Evolutionary conservation across 1,140 invertebrate species (phyloP).

Genomic region (Eufriesea mexicana): DNA sequence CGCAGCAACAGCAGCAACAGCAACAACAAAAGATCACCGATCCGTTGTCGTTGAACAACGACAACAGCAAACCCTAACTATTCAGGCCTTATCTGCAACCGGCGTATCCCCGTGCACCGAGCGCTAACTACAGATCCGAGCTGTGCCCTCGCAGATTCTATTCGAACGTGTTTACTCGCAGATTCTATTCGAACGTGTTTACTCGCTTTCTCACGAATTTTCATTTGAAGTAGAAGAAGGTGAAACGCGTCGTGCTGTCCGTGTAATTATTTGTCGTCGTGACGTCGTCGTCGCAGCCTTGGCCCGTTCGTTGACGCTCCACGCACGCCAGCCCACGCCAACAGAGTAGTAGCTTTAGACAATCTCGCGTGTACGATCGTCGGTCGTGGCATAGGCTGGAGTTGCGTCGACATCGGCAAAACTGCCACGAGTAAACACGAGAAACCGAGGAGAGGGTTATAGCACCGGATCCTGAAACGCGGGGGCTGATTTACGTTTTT

Average conservation of each 20-base stretch:
- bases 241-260: constrained; percentile 15
- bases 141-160: constrained; percentile 76
- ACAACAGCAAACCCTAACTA: constrained; percentile 82
- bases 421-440: background rate
- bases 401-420: background rate
- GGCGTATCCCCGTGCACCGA: constrained; percentile 60
- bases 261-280: constrained; percentile 5
- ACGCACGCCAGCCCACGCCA: constrained; percentile 22
- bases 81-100: constrained; percentile 80
- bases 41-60: constrained; percentile 82
- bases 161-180: constrained; percentile 77
- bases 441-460: background rate
- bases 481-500: background rate
- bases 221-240: constrained; percentile 75
- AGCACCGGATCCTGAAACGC: background rate
- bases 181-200: constrained; percentile 78
- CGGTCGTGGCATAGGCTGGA: constrained; percentile 18
- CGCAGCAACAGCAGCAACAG: constrained; percentile 57
- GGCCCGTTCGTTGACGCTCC: constrained; percentile 32
- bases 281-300: constrained; percentile 4
- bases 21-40: constrained; percentile 77
- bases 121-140: constrained; percentile 70
- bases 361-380: constrained; percentile 55
- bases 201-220: constrained; percentile 79
- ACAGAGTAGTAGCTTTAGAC: constrained; percentile 53